phyloP scores from a whole-genome alignment of 2,888 invertebrate species.

The Glaucopsyche alexis region DNA sequence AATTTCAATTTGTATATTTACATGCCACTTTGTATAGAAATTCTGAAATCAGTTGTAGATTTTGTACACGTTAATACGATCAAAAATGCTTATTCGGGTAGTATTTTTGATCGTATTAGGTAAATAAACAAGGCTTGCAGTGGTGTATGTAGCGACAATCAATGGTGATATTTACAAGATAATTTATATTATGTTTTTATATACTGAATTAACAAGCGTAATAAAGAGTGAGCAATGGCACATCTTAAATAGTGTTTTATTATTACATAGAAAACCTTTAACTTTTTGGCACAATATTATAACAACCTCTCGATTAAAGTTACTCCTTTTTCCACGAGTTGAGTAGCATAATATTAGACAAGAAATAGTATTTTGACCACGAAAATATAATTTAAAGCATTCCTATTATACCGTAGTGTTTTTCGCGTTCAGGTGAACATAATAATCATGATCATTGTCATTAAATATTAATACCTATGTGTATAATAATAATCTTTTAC shows the following conservation, averaged over 20 bases:
- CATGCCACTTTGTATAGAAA: conserved; percentile 31
- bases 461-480: too few relatives aligned
- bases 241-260: conserved; percentile 70
- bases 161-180: conserved; percentile 74
- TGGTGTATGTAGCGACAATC: conserved; percentile 52
- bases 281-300: too few relatives aligned
- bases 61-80: conserved; percentile 30
- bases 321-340: too few relatives aligned
- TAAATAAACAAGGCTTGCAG: conserved; percentile 46
- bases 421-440: too few relatives aligned
- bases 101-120: conserved; percentile 25
- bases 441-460: too few relatives aligned
- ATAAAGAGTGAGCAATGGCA: conserved; percentile 79
- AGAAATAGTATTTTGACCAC: too few relatives aligned
- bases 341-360: too few relatives aligned
- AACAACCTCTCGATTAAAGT: too few relatives aligned
- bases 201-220: conserved; percentile 77
- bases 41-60: conserved; percentile 32
- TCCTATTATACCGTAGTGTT: too few relatives aligned
- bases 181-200: conserved; percentile 76
- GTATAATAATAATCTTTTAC: too few relatives aligned
- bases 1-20: conserved; percentile 30
- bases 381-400: too few relatives aligned
- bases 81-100: background rate
- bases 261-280: conserved; percentile 11